Conservation (phyloP, 2,888 invertebrate species). For the Hirtodrosophila duncani region DNA sequence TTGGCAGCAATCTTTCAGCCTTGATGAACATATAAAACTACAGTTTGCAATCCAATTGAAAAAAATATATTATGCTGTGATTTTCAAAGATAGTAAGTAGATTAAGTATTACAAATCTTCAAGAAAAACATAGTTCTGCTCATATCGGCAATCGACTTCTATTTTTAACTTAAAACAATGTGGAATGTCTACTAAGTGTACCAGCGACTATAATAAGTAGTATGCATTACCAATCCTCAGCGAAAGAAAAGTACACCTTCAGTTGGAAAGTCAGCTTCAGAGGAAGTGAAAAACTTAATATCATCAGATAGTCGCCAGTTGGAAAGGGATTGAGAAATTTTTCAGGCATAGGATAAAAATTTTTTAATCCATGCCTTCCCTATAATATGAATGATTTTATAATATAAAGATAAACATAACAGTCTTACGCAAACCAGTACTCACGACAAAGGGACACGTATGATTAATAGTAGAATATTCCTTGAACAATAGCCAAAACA, state of each 20-base stretch:
- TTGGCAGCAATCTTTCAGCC: too few relatives aligned
- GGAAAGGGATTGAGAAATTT: constrained; percentile 34
- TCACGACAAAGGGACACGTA: constrained; percentile 39
- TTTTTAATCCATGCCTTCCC: constrained; percentile 32
- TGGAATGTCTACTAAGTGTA: too few relatives aligned
- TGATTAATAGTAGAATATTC: constrained; percentile 42
- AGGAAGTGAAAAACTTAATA: constrained; percentile 22
- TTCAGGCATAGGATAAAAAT: constrained; percentile 32
- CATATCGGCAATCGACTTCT: too few relatives aligned
- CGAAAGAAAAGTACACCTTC: constrained; percentile 40
- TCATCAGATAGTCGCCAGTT: constrained; percentile 37
- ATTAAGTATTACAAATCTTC: too few relatives aligned
- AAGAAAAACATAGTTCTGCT: too few relatives aligned
- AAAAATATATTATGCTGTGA: background rate
- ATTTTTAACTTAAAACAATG: too few relatives aligned
- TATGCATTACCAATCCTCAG: constrained; percentile 28
- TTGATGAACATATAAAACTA: too few relatives aligned
- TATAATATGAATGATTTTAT: background rate
- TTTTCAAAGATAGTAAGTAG: too few relatives aligned
- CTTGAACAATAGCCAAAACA: constrained; percentile 32
- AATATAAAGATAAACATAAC: too few relatives aligned
- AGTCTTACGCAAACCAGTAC: too few relatives aligned
- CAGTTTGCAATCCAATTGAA: too few relatives aligned
- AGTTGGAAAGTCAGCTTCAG: constrained; percentile 18
- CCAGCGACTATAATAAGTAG: too few relatives aligned